These are phyloP conservation scores for Agelaius phoeniceus DNA, from an alignment of 2,113 vertebrate species.

Conservation along the genomic window DNA sequence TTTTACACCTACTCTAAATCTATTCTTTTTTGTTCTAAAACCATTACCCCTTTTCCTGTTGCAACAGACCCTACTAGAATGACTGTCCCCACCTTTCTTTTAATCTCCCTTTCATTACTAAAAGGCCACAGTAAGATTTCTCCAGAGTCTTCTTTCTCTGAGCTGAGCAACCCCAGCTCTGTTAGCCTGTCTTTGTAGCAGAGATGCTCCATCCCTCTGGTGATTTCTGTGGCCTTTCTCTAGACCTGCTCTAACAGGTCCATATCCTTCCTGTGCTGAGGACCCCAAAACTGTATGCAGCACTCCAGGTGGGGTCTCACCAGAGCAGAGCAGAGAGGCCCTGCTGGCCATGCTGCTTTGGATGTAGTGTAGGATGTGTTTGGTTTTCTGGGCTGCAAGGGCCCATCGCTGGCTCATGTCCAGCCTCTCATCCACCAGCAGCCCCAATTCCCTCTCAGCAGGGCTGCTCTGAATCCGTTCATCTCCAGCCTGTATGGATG, in stretches of 20 bases:
- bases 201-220: background rate
- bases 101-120: background rate
- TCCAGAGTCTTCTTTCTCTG: background rate
- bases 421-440: background rate
- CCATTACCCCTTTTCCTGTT: background rate
- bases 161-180: background rate
- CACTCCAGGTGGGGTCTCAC: background rate
- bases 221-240: background rate
- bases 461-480: accelerated
- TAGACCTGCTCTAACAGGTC: background rate
- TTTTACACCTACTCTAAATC: background rate
- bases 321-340: background rate
- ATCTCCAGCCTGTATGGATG: background rate
- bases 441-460: background rate
- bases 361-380: accelerated
- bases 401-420: background rate
- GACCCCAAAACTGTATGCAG: background rate
- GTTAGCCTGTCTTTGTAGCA: background rate
- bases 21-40: background rate
- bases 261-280: background rate
- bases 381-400: background rate
- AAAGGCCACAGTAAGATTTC: background rate
- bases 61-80: background rate
- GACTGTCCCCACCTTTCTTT: background rate
- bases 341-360: accelerated